Conservation (phyloP, 2,888 invertebrate species). For the Drosophila affinis region DNA sequence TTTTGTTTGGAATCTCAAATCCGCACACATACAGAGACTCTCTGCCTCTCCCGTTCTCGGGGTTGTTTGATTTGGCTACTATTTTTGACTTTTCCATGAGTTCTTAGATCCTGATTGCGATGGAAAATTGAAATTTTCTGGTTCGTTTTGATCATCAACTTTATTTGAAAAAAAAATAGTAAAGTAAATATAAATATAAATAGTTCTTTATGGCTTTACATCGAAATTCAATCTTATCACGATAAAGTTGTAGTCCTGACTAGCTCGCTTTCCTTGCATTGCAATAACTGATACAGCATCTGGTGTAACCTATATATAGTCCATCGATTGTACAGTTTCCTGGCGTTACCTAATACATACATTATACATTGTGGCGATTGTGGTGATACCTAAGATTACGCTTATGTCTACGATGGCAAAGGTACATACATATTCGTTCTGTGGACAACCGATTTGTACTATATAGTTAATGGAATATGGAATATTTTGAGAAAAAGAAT, state of each 20-base stretch:
- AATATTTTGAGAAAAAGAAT: slow-evolving; percentile 13
- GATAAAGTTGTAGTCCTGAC: slow-evolving; percentile 62
- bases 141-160: slow-evolving; percentile 64
- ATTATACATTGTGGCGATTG: too few species aligned
- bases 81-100: slow-evolving; percentile 34
- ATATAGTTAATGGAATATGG: slow-evolving; percentile 27
- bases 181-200: slow-evolving; percentile 55
- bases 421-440: slow-evolving; percentile 69
- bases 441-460: slow-evolving; percentile 65
- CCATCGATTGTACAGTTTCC: slow-evolving; percentile 31
- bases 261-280: slow-evolving; percentile 72
- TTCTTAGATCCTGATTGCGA: neutral
- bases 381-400: slow-evolving; percentile 10
- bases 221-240: slow-evolving; percentile 62
- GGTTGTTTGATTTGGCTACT: slow-evolving; percentile 76
- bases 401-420: slow-evolving; percentile 44
- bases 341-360: slow-evolving; percentile 13
- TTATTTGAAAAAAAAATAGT: slow-evolving; percentile 69
- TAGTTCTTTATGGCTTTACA: slow-evolving; percentile 46
- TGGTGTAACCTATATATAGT: slow-evolving; percentile 32
- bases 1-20: slow-evolving; percentile 77
- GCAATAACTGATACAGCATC: slow-evolving; percentile 59
- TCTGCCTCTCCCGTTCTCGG: slow-evolving; percentile 32
- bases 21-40: slow-evolving; percentile 56
- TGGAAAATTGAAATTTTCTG: slow-evolving; percentile 14